Base-by-base conservation (phyloP, 2,888 invertebrate genomes). In the Ectropis crepuscularia region DNA sequence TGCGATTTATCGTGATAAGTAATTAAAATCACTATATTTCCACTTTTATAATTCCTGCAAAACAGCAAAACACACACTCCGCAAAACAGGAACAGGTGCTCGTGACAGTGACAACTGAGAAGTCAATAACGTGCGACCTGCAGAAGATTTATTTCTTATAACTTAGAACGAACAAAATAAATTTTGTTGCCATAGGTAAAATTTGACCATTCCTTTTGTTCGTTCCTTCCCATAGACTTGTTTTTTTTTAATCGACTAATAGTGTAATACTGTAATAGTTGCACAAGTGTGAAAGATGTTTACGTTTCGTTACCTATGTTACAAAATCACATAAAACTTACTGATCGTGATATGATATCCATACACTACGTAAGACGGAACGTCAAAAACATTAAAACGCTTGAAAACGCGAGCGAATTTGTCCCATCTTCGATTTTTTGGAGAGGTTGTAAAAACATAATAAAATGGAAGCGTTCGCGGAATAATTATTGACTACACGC, bases 1-100 rank as follows among this genome's bases (percentile, higher is more conserved):
- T 69, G 59, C 94, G 6, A 51, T 55, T 39, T 7, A 36, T 43
- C 11, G 10, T 53, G 0, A 6, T 36, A 41, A 51, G 0, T 2
- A 53, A 50, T 37, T 38, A n/a, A 11, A 38, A 50, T 39, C 16
- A n/a, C 12, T 6, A 2, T 12, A 50, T 9, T 38, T 36, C 37
- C 36, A 48, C 38, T 50, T 38, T 36, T n/a, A 10, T 47, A 36
- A n/a, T 2, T 37, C 6, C 16, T 28, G 16, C 16, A 28, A 28
- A 28, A 28, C 16, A 28, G 16, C 16, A 28, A 28, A 28, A 28
- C 16, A 28, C 16, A 28, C 16, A 28, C 16, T 28, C 4, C 16
- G 16, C 16, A 28, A 28, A 28, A 28, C 16, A 28, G 48, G 48
- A 28, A 28, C 16, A 28, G 48, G 48, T 61, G 54, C 37, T 59